Evolutionary conservation across 2,113 vertebrate genomes (phyloP), one percentile per base, ranked within the genome.

Genomic region (Melanocharis versteri): DNA sequence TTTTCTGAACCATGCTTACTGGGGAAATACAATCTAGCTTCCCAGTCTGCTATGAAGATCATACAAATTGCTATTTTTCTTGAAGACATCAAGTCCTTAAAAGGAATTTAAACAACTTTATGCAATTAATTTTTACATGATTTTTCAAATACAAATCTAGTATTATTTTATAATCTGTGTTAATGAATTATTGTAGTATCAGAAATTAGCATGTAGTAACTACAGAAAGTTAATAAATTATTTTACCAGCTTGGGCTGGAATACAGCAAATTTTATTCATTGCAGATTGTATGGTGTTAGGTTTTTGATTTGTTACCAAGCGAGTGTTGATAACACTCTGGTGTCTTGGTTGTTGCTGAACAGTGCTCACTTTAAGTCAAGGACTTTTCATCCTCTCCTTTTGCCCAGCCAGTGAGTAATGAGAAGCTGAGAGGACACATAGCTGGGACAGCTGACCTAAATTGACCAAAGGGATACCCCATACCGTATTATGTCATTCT

Each of bases 271-370:
- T 83, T 83, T 65, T 58, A 19, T 35, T 69, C 28, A 51, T 51
- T 0, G 0, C 10, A 60, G 9, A 27, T 65, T 9, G 2, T 19
- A n/a, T 9, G 4, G 15, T 81, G 20, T 4, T 62, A 10, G 42
- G 26, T 6, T 86, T 75, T 75, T 79, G 9, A 37, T 87, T 57
- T 79, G 26, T 39, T 50, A 66, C 23, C 10, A 39, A 75, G 51
- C 8, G 14, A 39, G 15, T 37, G 30, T 45, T 58, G 39, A 30
- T 35, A 82, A 45, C 12, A 45, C 8, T 39, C 39, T n/a, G 15
- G 3, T 42, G 4, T 7, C 79, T 56, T 51, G 16, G 10, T 19
- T 89, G 11, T 50, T 40, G 12, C 23, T 40, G 24, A 68, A 69
- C 11, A 60, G 15, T 30, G 13, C 9, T 66, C 30, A 21, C 16